Evolutionary conservation across 2,888 invertebrate species (phyloP), one percentile per base, ranked within the genome.

Genomic region (Nephrotoma flavescens): DNA sequence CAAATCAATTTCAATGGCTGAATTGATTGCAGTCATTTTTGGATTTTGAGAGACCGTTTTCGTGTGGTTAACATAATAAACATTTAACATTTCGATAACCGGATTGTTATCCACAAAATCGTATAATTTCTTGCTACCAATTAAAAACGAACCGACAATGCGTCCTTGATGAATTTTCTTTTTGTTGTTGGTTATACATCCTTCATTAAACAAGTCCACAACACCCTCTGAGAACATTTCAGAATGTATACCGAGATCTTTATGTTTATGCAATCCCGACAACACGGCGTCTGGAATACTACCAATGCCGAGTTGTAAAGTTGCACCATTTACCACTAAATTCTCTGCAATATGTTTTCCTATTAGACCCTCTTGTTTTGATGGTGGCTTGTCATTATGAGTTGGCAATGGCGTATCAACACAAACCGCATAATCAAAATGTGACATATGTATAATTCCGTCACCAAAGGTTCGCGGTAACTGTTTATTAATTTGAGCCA

Each of bases 161-260:
- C 97, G 95, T 0, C 99, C 99, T 86, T 94, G 94, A 90, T 97
- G 97, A 88, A 95, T 93, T 2, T 91, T 93, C 91, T 98, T 99
- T 91, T 94, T 94, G 89, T 95, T 95, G 91, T 99, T 99, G 6
- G 98, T 99, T 87, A 99, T 94, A 89, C 96, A 96, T 0, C 98
- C 98, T 7, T 94, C 94, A 86, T 94, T 94, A 11, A 97, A 96
- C 86, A 99, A 93, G 89, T 97, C 97, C 31, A 98, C 95, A 85
- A 99, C 96, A 9, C 98, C 98, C 87, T 96, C 96, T 89, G 97
- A 96, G 92, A 99, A 98, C 98, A 99, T 98, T 92, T 99, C 99
- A 0, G 98, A 98, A 92, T 99, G 98, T 87, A 99, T 95, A 42
- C 99, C 98, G 47, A 99, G 93, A 91, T 99, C 96, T 90, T 97